phyloP scores from a whole-genome alignment of 2,888 invertebrate species.

The Lordiphosa andalusiaca region DNA sequence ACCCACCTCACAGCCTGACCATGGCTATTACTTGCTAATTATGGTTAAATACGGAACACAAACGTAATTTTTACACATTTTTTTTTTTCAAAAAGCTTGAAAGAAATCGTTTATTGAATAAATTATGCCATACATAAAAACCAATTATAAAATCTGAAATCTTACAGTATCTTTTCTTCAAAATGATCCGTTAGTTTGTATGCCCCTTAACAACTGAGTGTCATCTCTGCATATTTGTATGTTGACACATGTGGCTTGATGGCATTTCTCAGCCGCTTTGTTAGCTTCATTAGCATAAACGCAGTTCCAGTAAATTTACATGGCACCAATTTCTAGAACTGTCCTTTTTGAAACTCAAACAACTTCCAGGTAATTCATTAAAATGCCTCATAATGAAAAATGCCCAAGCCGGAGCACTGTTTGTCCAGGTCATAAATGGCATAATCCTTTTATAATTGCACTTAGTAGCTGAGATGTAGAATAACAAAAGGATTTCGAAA shows the following conservation, averaged over 20 bases:
- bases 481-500: conserved; percentile 58
- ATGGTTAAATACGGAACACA: too few relatives aligned
- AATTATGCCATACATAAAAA: too few relatives aligned
- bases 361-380: conserved; percentile 70
- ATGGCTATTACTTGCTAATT: too few relatives aligned
- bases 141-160: not conserved
- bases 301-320: conserved; percentile 2
- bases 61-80: too few relatives aligned
- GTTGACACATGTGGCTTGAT: conserved; percentile 21
- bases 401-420: conserved; percentile 6
- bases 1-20: too few relatives aligned
- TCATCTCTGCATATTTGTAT: conserved; percentile 17
- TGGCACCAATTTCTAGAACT: conserved; percentile 13
- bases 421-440: conserved; percentile 39
- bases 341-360: conserved; percentile 30
- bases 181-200: conserved; percentile 17
- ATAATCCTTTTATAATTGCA: conserved; percentile 74
- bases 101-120: too few relatives aligned
- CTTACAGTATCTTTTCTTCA: not conserved
- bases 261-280: not conserved
- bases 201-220: conserved; percentile 27
- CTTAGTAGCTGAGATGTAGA: conserved; percentile 57
- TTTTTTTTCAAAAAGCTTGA: too few relatives aligned
- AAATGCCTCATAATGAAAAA: conserved; percentile 49
- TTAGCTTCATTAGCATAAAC: conserved; percentile 16